Conservation (phyloP, 1,140 invertebrate genomes). For the Zaprionus tsacasi region DNA sequence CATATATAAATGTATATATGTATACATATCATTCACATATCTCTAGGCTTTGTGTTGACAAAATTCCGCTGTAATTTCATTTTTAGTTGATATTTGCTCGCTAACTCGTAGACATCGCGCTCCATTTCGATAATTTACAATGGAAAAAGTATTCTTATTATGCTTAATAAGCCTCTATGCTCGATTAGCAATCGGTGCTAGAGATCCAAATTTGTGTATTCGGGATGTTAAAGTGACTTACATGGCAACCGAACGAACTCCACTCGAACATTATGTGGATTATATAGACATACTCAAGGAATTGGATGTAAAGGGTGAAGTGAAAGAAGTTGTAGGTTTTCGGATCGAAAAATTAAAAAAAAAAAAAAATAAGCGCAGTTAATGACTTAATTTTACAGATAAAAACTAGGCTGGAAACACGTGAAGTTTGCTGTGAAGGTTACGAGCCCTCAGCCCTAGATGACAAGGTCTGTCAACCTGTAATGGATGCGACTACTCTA, state of each 20-base stretch:
- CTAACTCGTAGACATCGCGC: not conserved
- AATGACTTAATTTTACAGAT: not conserved
- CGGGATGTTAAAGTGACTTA: conserved; percentile 10
- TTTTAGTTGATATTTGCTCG: not conserved
- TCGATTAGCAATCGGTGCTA: not conserved
- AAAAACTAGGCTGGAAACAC: conserved; percentile 3
- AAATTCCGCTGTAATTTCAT: not conserved
- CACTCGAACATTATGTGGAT: not conserved
- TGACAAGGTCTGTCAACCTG: conserved; percentile 13
- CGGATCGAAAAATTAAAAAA: not conserved
- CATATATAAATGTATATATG: not conserved
- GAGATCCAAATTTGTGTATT: conserved; percentile 22
- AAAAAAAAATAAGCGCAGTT: not conserved
- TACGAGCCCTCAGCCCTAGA: not conserved
- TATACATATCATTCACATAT: not conserved
- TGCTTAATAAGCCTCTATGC: not conserved
- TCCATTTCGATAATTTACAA: not conserved
- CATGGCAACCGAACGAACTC: conserved; percentile 4
- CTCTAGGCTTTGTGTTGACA: not conserved
- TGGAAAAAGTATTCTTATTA: not conserved
- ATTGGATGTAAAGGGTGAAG: conserved; percentile 10
- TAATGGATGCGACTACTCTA: not conserved
- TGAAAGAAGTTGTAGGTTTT: conserved; percentile 8
- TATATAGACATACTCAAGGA: not conserved
- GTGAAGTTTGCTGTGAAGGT: conserved; percentile 21